Base-by-base conservation (phyloP, 35 echinoderm and acorn worm species). In the Lytechinus variegatus region DNA sequence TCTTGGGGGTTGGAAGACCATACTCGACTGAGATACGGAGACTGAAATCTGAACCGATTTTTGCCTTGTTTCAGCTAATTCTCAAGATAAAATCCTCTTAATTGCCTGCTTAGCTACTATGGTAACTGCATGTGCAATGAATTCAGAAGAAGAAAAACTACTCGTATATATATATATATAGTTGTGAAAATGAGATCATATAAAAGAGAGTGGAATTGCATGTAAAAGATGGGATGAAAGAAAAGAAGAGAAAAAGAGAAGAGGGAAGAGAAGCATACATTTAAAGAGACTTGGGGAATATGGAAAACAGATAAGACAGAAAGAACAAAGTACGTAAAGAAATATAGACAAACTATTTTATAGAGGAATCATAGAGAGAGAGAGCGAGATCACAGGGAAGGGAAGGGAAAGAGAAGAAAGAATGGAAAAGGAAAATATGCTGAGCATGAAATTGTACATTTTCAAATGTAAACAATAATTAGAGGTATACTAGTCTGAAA, bases 111-210 rank as follows among this genome's bases (percentile, higher is more conserved):
- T 44, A 52, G 88, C 21, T 54, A 51, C 88, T 52, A 33, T 21
- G 28, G 88, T 90, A 90, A 90, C 52, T 52, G 88, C 28, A 33
- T 90, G 88, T 90, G 88, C 52, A 16, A 90, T 90, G 88, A 28
- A 21, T 79, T 14, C n/a, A 79, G 66, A 72, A 21, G 55, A 6
- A 56, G 10, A 56, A 56, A 11, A 56, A 56, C 8, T 56, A 0
- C 55, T 9, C 5, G 10, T 6, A 56, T 6, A 56, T 56, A 56
- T 5, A 5, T 6, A 56, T 56, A 56, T 56, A 56, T 56, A 56
- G 55, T 11, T 56, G 55, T 44, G 33, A 44, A 56, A 9, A 56
- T 56, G 11, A 1, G 55, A 11, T 11, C 11, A 56, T 56, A 56
- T 56, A 4, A 52, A 19, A 52, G 87, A 89, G 87, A 33, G 52